phyloP scores from a whole-genome alignment of 2,113 vertebrate genomes.

The Podilymbus podiceps region DNA sequence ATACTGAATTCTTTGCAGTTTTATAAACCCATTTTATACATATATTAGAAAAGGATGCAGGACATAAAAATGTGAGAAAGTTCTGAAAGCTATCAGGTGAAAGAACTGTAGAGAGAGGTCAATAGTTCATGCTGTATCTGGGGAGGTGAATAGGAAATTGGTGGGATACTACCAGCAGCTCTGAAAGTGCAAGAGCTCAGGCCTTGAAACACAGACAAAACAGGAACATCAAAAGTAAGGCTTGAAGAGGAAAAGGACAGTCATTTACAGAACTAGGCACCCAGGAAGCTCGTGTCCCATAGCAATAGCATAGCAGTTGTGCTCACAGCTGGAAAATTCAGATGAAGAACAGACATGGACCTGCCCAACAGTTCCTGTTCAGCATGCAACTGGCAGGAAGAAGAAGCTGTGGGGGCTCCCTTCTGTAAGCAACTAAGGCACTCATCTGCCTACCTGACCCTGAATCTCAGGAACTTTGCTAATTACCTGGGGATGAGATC shows the following conservation, averaged over 20 bases:
- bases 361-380: not conserved
- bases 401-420: not conserved
- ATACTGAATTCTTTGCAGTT: not conserved
- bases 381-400: not conserved
- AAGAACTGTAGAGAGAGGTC: not conserved
- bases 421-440: not conserved
- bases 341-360: not conserved
- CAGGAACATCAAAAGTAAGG: not conserved
- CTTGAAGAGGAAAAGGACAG: not conserved
- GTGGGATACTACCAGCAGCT: not conserved
- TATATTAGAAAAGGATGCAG: not conserved
- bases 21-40: not conserved
- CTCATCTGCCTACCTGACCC: not conserved
- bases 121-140: not conserved
- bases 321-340: not conserved
- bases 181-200: not conserved
- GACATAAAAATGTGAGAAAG: not conserved
- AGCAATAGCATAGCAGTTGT: not conserved
- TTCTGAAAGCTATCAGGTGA: not conserved
- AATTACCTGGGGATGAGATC: not conserved
- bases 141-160: not conserved
- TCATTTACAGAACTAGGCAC: not conserved
- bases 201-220: not conserved
- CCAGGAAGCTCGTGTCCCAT: not conserved
- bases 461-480: not conserved